Percentiles rank a stretch among this genome's conserved stretches.
These are phyloP conservation scores for Odontophorus gujanensis DNA, from an alignment of 2,113 vertebrate genomes.

Conservation along the genomic window DNA sequence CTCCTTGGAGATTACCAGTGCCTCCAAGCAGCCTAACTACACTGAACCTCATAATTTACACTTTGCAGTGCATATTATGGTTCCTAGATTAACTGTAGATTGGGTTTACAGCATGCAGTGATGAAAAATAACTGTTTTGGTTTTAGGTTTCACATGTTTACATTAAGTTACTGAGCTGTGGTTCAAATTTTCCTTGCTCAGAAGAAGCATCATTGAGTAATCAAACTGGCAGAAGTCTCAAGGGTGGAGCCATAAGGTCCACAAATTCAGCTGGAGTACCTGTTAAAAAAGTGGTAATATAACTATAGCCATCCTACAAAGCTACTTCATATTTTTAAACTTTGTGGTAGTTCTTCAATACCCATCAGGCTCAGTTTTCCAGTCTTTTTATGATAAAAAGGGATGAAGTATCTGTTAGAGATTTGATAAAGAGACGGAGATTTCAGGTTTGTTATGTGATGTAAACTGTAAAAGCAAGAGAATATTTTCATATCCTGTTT, in stretches of 20 bases:
- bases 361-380: neutral
- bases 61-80: neutral
- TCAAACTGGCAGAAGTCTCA: neutral
- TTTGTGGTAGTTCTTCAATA: neutral
- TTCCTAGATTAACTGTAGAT: neutral
- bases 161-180: neutral
- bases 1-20: neutral
- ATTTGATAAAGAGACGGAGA: neutral
- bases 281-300: neutral
- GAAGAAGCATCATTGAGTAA: neutral
- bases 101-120: neutral
- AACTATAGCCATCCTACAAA: neutral
- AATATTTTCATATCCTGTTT: constrained; percentile 40
- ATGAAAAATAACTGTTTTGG: neutral
- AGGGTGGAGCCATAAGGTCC: neutral
- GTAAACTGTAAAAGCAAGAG: neutral
- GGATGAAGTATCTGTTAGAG: neutral
- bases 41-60: neutral
- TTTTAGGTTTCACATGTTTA: neutral
- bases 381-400: neutral
- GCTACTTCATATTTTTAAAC: neutral
- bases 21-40: neutral
- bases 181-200: neutral
- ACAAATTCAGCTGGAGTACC: neutral
- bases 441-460: neutral